Evolutionary conservation across 2,888 invertebrate genomes (phyloP), one percentile per base, ranked within the genome.

Genomic region (Gortyna flavago): DNA sequence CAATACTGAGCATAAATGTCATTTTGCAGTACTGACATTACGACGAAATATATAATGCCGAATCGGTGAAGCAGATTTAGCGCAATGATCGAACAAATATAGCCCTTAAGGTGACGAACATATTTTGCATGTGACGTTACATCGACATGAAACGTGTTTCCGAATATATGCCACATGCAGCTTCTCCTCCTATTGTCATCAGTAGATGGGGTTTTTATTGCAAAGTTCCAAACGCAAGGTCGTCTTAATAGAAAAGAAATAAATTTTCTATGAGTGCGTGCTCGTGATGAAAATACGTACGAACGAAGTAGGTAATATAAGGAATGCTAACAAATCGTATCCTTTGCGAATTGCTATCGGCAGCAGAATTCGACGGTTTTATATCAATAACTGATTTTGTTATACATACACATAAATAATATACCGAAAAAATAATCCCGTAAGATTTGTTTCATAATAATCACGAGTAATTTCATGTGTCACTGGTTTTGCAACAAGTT

Each of bases 201-300:
- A 79, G 77, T 57, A 80, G 77, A 87, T 86, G 75, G 78, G 84
- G 81, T 84, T 87, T 87, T 87, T 85, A 87, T 87, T 83, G 62
- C 79, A 65, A 80, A 74, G 61, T 78, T 76, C 75, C 75, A 79
- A 87, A 85, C 67, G 66, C 57, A 79, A 25, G 65, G 35, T 51
- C 59, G 66, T 74, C 74, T 72, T 78, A 87, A 83, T 77, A 81
- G 83, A 78, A 75, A 80, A 76, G 57, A 81, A 85, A 87, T 83
- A 83, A 79, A 83, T 83, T 75, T 76, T 68, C 80, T 85, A 83
- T 62, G 69, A 80, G 75, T 69, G 77, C 29, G 61, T 48, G 71
- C 51, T 76, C 75, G 83, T 76, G 68, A 74, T 74, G n/a, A 65
- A 80, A 77, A 80, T 85, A 75, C 72, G 18, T 65, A 51, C 32